phyloP scores from a whole-genome alignment of 2,113 vertebrate genomes.

The Atractosteus spatula region DNA sequence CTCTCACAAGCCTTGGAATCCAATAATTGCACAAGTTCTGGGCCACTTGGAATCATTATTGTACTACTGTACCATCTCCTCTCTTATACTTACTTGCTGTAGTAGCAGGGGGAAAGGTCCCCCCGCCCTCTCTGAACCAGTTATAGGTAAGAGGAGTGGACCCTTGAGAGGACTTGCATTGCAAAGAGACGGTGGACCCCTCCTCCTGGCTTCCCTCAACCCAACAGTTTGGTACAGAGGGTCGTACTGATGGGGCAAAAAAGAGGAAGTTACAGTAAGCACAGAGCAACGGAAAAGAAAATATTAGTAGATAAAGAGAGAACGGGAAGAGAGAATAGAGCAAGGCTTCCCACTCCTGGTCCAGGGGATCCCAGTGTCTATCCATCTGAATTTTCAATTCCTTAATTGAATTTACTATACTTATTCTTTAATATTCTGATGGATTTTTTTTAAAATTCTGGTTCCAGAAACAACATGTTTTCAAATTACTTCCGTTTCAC shows the following conservation, averaged over 20 bases:
- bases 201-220: constrained; percentile 63
- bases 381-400: too few relatives aligned
- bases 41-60: not conserved
- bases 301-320: too few relatives aligned
- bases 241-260: constrained; percentile 58
- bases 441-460: too few relatives aligned
- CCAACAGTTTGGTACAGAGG: constrained; percentile 75
- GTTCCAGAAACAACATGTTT: too few relatives aligned
- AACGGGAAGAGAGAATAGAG: too few relatives aligned
- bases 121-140: constrained; percentile 71
- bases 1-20: not conserved
- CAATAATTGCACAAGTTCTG: not conserved
- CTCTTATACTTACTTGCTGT: constrained; percentile 41
- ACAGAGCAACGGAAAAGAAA: too few relatives aligned
- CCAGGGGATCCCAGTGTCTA: not conserved
- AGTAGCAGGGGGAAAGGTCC: constrained; percentile 42
- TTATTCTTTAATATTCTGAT: too few relatives aligned
- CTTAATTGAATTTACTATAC: too few relatives aligned
- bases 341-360: too few relatives aligned
- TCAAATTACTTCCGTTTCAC: too few relatives aligned
- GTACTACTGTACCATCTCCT: not conserved
- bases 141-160: constrained; percentile 69
- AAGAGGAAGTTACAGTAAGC: not conserved
- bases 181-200: constrained; percentile 66
- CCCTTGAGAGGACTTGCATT: constrained; percentile 67